Evolutionary conservation across 2,113 vertebrate genomes (phyloP).

Genomic region (Cettia cetti): DNA sequence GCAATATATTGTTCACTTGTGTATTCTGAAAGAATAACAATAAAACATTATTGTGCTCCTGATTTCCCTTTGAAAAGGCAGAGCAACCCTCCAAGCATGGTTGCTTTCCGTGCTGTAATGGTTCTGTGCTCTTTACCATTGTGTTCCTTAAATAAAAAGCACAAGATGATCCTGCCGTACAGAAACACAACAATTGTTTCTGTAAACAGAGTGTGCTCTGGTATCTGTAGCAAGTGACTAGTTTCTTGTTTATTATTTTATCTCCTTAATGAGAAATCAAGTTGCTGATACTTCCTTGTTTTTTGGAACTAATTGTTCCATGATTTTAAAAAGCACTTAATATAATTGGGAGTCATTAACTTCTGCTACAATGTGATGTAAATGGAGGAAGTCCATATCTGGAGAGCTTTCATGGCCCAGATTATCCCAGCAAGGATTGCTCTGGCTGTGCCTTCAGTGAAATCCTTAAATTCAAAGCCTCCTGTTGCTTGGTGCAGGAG

Average conservation of each 20-base stretch:
- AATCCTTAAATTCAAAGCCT: neutral
- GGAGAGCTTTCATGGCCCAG: neutral
- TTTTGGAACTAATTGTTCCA: constrained; percentile 20
- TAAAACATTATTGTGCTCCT: constrained; percentile 21
- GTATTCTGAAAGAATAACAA: constrained; percentile 7
- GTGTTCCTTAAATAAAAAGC: constrained; percentile 59
- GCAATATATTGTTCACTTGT: neutral
- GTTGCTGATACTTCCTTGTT: neutral
- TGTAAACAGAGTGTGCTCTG: neutral
- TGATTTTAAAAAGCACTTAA: neutral
- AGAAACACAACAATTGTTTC: constrained; percentile 16
- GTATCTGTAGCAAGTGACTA: neutral
- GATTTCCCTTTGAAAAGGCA: constrained; percentile 44
- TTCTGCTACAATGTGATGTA: neutral
- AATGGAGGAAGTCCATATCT: neutral
- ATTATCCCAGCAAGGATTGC: fast-evolving
- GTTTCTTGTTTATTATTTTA: constrained; percentile 18
- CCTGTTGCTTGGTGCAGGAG: neutral
- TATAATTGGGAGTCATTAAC: neutral
- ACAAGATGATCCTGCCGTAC: neutral
- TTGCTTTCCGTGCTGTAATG: neutral
- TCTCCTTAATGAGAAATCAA: constrained; percentile 54
- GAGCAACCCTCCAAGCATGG: neutral
- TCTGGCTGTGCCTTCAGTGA: fast-evolving
- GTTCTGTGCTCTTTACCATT: constrained; percentile 1